A percentile compares a stretch with the other conserved stretches of the same genome.
phyloP scores from a whole-genome alignment of 2,888 invertebrate species.

The Trissoscelio sp. region DNA sequence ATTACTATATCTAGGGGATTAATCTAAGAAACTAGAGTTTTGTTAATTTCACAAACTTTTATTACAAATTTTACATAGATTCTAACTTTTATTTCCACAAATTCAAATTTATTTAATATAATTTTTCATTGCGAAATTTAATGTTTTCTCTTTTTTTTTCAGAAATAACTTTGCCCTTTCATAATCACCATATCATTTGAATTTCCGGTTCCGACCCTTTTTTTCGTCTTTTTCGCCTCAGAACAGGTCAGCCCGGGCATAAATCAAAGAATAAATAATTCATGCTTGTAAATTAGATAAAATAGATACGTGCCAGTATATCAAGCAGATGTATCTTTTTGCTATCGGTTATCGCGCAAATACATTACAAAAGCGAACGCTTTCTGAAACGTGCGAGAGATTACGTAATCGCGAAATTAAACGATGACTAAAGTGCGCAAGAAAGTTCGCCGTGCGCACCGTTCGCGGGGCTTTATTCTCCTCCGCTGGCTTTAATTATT shows the following conservation, averaged over 20 bases:
- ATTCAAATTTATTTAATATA: too few relatives aligned
- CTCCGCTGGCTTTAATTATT: constrained; percentile 26
- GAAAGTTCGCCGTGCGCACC: constrained; percentile 35
- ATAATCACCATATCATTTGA: too few relatives aligned
- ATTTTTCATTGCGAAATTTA: too few relatives aligned
- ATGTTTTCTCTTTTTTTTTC: too few relatives aligned
- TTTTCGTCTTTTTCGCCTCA: constrained; percentile 13
- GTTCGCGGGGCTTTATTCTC: constrained; percentile 38
- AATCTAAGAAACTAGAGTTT: too few relatives aligned
- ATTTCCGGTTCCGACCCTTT: too few relatives aligned
- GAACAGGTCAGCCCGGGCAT: constrained; percentile 21
- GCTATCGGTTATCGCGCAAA: constrained; percentile 62
- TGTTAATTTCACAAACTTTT: too few relatives aligned
- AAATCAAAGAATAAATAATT: constrained; percentile 62
- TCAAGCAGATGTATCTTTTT: constrained; percentile 66
- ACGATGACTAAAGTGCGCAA: constrained; percentile 53
- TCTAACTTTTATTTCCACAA: too few relatives aligned
- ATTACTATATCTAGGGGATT: too few relatives aligned
- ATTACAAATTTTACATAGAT: too few relatives aligned
- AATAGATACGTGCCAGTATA: constrained; percentile 63
- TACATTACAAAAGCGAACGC: constrained; percentile 65
- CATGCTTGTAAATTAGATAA: constrained; percentile 65
- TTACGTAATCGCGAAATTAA: constrained; percentile 65
- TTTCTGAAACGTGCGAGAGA: constrained; percentile 66
- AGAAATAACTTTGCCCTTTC: too few relatives aligned